Base-by-base conservation (phyloP, 2,888 invertebrate genomes). In the Antheraea yamamai region DNA sequence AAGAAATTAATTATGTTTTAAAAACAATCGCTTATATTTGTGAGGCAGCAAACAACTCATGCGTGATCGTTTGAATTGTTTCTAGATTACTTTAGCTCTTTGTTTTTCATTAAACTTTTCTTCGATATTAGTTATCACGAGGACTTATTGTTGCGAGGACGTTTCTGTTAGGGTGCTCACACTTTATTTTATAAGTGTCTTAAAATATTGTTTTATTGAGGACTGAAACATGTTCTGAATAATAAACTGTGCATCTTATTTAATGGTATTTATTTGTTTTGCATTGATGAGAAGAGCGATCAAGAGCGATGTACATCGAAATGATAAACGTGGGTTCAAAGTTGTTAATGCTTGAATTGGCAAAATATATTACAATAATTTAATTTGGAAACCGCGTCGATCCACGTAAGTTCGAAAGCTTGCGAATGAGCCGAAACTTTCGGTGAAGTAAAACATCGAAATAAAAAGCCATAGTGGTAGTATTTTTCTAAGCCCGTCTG, bases 11-110 rank as follows among this genome's bases (percentile, higher is more conserved):
- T 94, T 92, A 93, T 92, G 92, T 94, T 95, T 94, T 94, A 90
- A 94, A 95, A 95, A 95, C 95, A 95, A 94, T 94, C 90, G 89
- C 88, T 90, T 92, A 91, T 91, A 94, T 93, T 95, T 92, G 92
- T 92, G 85, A 84, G 88, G 91, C 83, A 89, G 83, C 92, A 87
- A 89, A 83, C 92, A 87, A 92, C 89, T 94, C 93, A 94, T 92
- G 95, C 94, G 92, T 94, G 92, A 89, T 90, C 87, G 88, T 90
- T 89, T 85, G 89, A 95, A 94, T 94, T 94, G 94, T 94, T 95
- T 92, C 90, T 93, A 91, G 87, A 93, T 93, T 93, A 92, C 92
- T 93, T 92, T 83, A 87, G 84, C 89, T 90, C 93, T 94, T 93
- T 94, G 92, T 93, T 92, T 91, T 91, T 89, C 90, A 92, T 92